phyloP scores from a whole-genome alignment of 2,113 vertebrate species.

The Esox niger region DNA sequence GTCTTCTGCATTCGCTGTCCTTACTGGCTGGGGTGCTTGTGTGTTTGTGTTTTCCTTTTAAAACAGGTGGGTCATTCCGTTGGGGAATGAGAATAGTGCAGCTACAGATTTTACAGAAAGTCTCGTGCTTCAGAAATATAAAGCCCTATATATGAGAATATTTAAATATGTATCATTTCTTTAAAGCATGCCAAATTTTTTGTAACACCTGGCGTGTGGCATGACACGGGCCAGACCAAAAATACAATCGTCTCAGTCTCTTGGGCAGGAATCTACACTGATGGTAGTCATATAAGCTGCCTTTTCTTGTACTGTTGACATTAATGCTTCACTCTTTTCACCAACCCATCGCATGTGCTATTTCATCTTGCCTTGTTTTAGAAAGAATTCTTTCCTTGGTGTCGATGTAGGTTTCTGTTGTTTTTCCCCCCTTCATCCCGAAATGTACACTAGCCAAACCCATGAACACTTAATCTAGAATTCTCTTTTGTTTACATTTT shows the following conservation, averaged over 20 bases:
- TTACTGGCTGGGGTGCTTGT: conserved; percentile 22
- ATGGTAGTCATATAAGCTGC: conserved; percentile 41
- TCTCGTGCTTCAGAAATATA: conserved; percentile 53
- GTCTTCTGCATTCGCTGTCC: conserved; percentile 28
- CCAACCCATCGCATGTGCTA: not conserved
- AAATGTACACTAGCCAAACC: conserved; percentile 44
- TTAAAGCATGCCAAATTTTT: conserved; percentile 45
- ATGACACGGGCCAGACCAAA: conserved; percentile 31
- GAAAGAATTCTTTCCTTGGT: no score
- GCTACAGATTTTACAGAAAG: conserved; percentile 48
- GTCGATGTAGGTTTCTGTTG: no score
- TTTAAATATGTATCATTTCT: conserved; percentile 40
- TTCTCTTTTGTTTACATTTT: conserved; percentile 54
- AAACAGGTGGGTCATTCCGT: conserved; percentile 40
- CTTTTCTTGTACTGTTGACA: conserved; percentile 31
- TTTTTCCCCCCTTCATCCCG: not conserved
- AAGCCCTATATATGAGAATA: conserved; percentile 40
- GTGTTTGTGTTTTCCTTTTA: not conserved
- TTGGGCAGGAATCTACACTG: conserved; percentile 34
- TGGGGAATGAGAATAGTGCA: conserved; percentile 42
- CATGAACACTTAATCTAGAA: conserved; percentile 33
- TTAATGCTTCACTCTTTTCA: conserved; percentile 28
- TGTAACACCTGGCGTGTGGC: conserved; percentile 25
- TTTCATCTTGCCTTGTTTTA: not conserved
- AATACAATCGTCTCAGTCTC: conserved; percentile 37